Base-by-base conservation (phyloP, 2,113 vertebrate species). In the Electrona antarctica region DNA sequence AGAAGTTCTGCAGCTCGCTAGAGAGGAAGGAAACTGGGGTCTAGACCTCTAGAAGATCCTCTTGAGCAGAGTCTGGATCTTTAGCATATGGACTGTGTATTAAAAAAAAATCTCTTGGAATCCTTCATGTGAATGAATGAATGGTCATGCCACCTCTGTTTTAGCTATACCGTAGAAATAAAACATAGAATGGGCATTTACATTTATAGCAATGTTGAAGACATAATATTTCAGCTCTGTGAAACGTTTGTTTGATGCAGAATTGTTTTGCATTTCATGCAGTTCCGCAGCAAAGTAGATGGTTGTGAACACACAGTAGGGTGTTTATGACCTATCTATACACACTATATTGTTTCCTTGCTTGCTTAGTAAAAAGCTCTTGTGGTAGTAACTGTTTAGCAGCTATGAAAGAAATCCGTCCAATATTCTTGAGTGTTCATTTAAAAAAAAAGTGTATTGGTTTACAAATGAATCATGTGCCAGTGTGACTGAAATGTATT, bases 11-110 rank as follows among this genome's bases (percentile, higher is more conserved):
- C 45, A 71, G 73, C 33, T 64, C 85, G 0, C 13, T 82, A 28
- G 87, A 77, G 77, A 89, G 89, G 85, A 91, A 88, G 69, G 88
- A 92, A 60, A 88, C 88, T 13, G 88, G 78, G 51, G 87, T 91
- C 62, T 91, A 21, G 21, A 21, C 21, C 21, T 21, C 21, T 21
- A 92, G 78, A 73, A 29, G 13, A 62, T 57, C 21, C 55, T 33
- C 12, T 6, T 0, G 6, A 13, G 10, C 4, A 29, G 28, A 60
- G 12, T 62, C 60, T 7, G 28, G 10, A 7, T n/a, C 67, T 78
- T 41, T 14, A 64, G 33, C 69, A 65, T 58, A 6, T 73, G 45
- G 13, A 7, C 1, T 49, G 13, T 15, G 6, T 10, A 11, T 67
- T 7, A 3, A 21, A 21, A 21, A 21, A 2, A n/a, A 57, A 15